These are phyloP conservation scores for Papilio helenus DNA, from an alignment of 1,140 invertebrate species.

Conservation along the genomic window DNA sequence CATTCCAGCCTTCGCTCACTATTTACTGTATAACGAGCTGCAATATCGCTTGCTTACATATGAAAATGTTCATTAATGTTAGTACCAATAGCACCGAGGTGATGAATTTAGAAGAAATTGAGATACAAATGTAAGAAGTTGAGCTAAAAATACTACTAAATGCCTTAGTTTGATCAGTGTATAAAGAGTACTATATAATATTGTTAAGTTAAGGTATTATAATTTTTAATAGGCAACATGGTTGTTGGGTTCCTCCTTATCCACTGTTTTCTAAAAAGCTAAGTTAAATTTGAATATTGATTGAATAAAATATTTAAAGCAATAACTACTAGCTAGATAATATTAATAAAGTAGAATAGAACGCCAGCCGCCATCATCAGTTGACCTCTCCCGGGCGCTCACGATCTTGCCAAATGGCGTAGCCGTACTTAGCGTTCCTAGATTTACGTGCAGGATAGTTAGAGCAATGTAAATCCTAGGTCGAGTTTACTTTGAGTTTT, in stretches of 20 bases:
- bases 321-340: neutral
- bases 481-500: slow-evolving; percentile 22
- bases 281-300: neutral
- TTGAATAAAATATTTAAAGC: neutral
- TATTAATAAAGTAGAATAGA: neutral
- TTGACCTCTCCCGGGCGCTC: neutral
- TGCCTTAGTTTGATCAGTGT: neutral
- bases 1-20: neutral
- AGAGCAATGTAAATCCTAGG: neutral
- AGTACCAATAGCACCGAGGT: neutral
- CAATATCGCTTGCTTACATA: neutral
- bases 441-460: slow-evolving; percentile 11
- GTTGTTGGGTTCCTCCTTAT: no score
- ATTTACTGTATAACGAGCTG: neutral
- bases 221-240: no score
- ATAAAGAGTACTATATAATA: neutral
- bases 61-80: neutral
- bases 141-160: no score
- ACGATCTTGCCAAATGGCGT: slow-evolving; percentile 1
- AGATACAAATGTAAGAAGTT: no score
- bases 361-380: no score
- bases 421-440: neutral
- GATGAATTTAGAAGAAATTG: neutral
- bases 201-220: no score
- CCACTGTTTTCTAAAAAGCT: no score